Evolutionary conservation across 2,797 vertebrate genomes (phyloP).

Genomic region (Sebastes cheni): DNA sequence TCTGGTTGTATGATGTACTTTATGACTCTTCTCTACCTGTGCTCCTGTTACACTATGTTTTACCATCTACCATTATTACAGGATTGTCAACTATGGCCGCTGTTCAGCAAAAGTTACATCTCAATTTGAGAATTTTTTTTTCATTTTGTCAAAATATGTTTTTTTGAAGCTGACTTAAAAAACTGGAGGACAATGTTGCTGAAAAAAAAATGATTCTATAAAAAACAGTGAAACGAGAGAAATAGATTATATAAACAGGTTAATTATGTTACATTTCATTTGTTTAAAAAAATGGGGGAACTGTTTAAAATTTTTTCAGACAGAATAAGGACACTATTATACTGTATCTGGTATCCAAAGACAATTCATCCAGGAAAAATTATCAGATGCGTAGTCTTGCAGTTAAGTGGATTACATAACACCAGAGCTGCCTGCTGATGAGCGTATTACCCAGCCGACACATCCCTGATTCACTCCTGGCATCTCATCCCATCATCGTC

Average conservation of each 20-base stretch:
- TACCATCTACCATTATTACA: not conserved
- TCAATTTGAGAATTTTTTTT: not conserved
- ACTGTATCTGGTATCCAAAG: not conserved
- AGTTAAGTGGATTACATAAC: conserved; percentile 8
- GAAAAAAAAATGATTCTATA: not conserved
- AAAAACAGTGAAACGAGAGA: too few relatives aligned
- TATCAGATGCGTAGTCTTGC: not conserved
- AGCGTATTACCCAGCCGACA: not conserved
- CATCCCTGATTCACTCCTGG: not conserved
- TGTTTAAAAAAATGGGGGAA: not conserved
- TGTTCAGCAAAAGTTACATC: not conserved
- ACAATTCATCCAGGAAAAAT: not conserved
- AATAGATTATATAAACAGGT: not conserved
- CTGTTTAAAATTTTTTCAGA: not conserved
- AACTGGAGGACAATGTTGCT: not conserved
- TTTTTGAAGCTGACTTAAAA: not conserved
- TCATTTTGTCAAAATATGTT: not conserved
- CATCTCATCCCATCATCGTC: not conserved
- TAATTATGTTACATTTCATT: not conserved
- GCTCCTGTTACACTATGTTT: not conserved
- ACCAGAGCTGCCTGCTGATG: not conserved
- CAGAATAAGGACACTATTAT: not conserved
- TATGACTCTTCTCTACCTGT: not conserved
- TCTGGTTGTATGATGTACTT: not conserved
- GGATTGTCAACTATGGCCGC: not conserved